These are phyloP conservation scores for Sebastes hubbsi DNA, from an alignment of 2,797 vertebrate genomes.

Conservation along the genomic window DNA sequence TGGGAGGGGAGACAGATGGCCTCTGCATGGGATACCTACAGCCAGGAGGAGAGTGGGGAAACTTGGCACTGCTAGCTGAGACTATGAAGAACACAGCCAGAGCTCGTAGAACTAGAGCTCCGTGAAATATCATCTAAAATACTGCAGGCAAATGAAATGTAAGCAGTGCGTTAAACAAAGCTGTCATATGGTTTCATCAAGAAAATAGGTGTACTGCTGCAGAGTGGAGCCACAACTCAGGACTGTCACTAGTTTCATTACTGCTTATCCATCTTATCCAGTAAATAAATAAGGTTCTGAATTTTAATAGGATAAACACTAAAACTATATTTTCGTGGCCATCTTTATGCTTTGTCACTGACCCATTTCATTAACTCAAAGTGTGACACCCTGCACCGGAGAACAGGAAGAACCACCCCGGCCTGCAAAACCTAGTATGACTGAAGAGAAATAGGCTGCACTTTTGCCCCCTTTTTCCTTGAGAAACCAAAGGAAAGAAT, in stretches of 20 bases:
- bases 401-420: constrained; percentile 22
- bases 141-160: constrained; percentile 64
- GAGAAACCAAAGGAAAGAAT: constrained; percentile 77
- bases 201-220: constrained; percentile 16
- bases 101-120: constrained; percentile 61
- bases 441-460: constrained; percentile 50
- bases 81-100: constrained; percentile 64
- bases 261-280: constrained; percentile 26
- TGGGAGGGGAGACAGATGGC: constrained; percentile 80
- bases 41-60: constrained; percentile 70
- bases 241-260: constrained; percentile 30
- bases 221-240: constrained; percentile 20
- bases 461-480: constrained; percentile 68
- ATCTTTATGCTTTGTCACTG: constrained; percentile 8
- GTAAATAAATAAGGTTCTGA: constrained; percentile 4
- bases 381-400: constrained; percentile 14
- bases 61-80: constrained; percentile 67
- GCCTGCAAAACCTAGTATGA: constrained; percentile 40
- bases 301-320: neutral
- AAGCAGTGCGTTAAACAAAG: constrained; percentile 64
- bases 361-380: neutral
- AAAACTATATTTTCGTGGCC: neutral
- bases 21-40: constrained; percentile 80
- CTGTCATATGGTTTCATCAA: constrained; percentile 47
- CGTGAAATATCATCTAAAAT: constrained; percentile 70